phyloP scores from a whole-genome alignment of 1,140 invertebrate genomes.

The Caenorhabditis brenneri region DNA sequence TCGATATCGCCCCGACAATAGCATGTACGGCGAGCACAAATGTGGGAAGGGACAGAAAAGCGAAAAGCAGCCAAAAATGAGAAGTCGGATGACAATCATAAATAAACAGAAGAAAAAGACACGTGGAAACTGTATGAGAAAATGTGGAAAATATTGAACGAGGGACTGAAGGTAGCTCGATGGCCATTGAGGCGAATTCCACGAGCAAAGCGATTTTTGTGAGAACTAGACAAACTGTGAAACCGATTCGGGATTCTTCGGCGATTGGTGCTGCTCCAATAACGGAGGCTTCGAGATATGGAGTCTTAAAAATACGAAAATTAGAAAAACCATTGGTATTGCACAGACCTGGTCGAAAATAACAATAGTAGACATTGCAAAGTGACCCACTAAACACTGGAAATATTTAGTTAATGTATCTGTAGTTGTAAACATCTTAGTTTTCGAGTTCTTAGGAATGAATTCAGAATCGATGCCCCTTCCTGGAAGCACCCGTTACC shows the following conservation, averaged over 20 bases:
- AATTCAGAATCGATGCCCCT: too few relatives aligned
- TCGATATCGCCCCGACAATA: not conserved
- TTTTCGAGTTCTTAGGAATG: not conserved
- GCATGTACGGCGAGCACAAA: not conserved
- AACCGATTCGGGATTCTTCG: constrained; percentile 41
- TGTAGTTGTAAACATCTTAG: not conserved
- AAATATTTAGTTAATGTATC: constrained; percentile 23
- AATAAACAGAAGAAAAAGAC: constrained; percentile 52
- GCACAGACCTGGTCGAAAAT: constrained; percentile 15
- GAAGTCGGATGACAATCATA: constrained; percentile 55
- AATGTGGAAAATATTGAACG: constrained; percentile 44
- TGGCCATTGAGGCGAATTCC: constrained; percentile 53
- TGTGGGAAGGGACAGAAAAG: not conserved
- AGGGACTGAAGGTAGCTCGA: constrained; percentile 20
- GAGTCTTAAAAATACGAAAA: constrained; percentile 47
- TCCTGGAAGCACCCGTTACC: too few relatives aligned
- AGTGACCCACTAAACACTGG: constrained; percentile 25
- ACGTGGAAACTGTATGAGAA: constrained; percentile 48
- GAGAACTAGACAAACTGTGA: constrained; percentile 51
- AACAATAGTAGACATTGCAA: not conserved
- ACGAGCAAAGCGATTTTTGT: constrained; percentile 49
- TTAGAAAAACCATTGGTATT: not conserved
- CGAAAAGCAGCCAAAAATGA: constrained; percentile 56
- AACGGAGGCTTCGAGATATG: constrained; percentile 49
- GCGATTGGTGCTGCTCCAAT: not conserved